Conservation (phyloP, 92 coral and sea anemone species). For the Phenganax subtilis region DNA sequence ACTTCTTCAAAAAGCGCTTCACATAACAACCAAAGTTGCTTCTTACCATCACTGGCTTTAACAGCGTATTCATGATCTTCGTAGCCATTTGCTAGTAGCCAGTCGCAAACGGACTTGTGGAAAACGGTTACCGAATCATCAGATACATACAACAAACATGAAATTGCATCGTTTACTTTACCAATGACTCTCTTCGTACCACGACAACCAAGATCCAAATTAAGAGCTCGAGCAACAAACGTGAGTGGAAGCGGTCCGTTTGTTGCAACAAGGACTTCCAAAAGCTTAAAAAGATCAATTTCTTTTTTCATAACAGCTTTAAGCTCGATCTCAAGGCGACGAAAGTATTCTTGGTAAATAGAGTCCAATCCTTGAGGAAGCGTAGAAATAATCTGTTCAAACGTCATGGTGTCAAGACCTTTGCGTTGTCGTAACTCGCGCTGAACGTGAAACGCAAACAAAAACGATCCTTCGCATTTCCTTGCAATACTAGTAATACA, state of each 20-base stretch:
- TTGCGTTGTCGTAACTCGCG: not conserved
- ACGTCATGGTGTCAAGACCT: not conserved
- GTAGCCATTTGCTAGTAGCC: constrained; percentile 1
- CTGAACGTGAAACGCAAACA: constrained; percentile 25
- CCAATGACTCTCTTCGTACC: not conserved
- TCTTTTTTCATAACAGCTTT: not conserved
- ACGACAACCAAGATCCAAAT: not conserved
- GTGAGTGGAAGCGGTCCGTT: constrained; percentile 14
- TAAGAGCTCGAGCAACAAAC: not conserved
- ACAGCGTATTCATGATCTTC: not conserved
- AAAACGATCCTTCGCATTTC: not conserved
- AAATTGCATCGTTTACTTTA: not conserved
- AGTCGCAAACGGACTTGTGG: not conserved
- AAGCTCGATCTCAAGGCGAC: constrained; percentile 6
- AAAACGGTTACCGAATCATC: constrained; percentile 13
- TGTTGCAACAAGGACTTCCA: not conserved
- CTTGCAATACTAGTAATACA: not conserved
- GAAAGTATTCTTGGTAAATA: not conserved
- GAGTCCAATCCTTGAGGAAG: not conserved
- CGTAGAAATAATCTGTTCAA: not conserved
- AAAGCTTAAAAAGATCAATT: not conserved
- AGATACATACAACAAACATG: constrained; percentile 32
- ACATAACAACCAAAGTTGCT: not conserved
- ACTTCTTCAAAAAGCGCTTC: not conserved
- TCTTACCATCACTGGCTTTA: not conserved